phyloP scores from a whole-genome alignment of 2,888 invertebrate genomes.

The Troilus luridus region DNA sequence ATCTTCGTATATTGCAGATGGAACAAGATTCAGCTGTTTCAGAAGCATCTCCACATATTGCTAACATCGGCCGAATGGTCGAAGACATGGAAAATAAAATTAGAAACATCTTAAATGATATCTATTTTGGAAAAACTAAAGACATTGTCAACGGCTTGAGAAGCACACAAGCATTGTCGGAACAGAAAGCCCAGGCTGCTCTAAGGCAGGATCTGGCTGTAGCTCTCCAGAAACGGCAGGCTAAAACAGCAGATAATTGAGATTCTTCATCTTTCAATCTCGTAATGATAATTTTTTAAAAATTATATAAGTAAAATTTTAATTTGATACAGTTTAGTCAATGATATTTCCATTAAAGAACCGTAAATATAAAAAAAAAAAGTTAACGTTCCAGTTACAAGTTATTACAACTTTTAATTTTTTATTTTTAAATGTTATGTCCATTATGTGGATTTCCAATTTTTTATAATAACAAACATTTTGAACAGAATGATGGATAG shows the following conservation, averaged over 20 bases:
- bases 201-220: slow-evolving; percentile 88
- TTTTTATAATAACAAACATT: background rate
- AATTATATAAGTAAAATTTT: background rate
- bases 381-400: too few species aligned
- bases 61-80: slow-evolving; percentile 98
- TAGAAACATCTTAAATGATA: slow-evolving; percentile 96
- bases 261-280: slow-evolving; percentile 49
- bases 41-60: slow-evolving; percentile 96
- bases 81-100: slow-evolving; percentile 99
- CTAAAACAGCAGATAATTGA: slow-evolving; percentile 70
- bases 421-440: too few species aligned
- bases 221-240: slow-evolving; percentile 86
- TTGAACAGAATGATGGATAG: background rate
- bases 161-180: slow-evolving; percentile 85
- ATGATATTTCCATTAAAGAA: background rate
- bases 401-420: too few species aligned
- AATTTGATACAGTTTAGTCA: background rate
- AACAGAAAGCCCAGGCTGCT: slow-evolving; percentile 86
- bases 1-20: slow-evolving; percentile 73
- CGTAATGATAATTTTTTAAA: slow-evolving; percentile 6
- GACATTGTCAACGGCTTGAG: slow-evolving; percentile 96
- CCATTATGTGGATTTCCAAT: too few species aligned
- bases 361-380: background rate
- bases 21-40: slow-evolving; percentile 93
- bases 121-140: slow-evolving; percentile 99